These are phyloP conservation scores for Gasterosteus nipponicus DNA, from an alignment of 2,113 vertebrate genomes.

Conservation along the genomic window DNA sequence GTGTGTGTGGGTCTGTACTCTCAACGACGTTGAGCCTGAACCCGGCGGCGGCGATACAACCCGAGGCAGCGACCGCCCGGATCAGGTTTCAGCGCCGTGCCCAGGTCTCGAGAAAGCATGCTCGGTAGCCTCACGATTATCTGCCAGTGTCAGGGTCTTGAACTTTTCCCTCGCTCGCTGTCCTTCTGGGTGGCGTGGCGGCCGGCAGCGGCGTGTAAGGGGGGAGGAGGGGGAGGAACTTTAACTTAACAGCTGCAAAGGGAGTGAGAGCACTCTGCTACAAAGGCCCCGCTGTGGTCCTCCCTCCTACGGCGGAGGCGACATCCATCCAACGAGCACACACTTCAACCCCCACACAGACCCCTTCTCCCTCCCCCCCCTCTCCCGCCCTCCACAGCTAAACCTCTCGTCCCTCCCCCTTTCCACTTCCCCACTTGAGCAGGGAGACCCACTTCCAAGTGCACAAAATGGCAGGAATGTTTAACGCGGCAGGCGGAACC, in stretches of 20 bases:
- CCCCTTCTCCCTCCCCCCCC: neutral
- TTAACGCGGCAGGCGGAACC: slow-evolving; percentile 69
- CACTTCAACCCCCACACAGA: slow-evolving; percentile 59
- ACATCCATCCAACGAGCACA: slow-evolving; percentile 46
- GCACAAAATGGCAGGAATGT: slow-evolving; percentile 82
- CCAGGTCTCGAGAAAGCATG: slow-evolving; percentile 5
- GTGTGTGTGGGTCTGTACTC: slow-evolving; percentile 21
- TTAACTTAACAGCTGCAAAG: slow-evolving; percentile 59
- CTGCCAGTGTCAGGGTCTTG: slow-evolving; percentile 46
- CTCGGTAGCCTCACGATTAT: slow-evolving; percentile 41
- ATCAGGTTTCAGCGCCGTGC: slow-evolving; percentile 55
- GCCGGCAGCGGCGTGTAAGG: slow-evolving; percentile 43
- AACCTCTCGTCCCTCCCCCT: slow-evolving; percentile 51
- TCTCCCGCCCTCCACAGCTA: slow-evolving; percentile 25
- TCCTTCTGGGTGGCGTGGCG: slow-evolving; percentile 34
- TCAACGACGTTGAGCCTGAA: slow-evolving; percentile 64
- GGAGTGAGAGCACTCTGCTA: slow-evolving; percentile 55
- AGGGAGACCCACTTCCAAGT: slow-evolving; percentile 74
- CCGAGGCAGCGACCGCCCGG: slow-evolving; percentile 3
- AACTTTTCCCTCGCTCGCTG: slow-evolving; percentile 33
- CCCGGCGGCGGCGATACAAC: slow-evolving; percentile 49
- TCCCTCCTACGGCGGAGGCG: slow-evolving; percentile 39
- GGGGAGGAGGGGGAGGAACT: slow-evolving; percentile 25
- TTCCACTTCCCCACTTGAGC: slow-evolving; percentile 68
- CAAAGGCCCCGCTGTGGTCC: slow-evolving; percentile 53